Percentiles rank a stretch among this genome's conserved stretches.
Evolutionary conservation across 2,113 vertebrate genomes (phyloP).

Genomic region (Vanacampus margaritifer): DNA sequence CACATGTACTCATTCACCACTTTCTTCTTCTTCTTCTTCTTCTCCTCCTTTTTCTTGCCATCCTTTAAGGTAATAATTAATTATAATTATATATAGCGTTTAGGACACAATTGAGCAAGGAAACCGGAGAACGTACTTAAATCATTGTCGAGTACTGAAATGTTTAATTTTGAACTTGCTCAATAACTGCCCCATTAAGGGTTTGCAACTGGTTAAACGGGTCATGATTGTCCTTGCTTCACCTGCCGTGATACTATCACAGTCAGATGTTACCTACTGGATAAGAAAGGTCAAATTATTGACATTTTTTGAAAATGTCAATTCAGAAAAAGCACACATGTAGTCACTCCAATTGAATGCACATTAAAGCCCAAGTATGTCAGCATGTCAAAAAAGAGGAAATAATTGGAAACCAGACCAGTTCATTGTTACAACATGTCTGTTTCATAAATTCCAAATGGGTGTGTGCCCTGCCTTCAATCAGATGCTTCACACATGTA

Average conservation of each 20-base stretch:
- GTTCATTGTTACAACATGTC: constrained; percentile 11
- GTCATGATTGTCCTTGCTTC: background rate
- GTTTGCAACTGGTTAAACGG: background rate
- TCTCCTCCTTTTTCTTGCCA: constrained; percentile 54
- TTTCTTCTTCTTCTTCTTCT: constrained; percentile 31
- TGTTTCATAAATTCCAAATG: constrained; percentile 2
- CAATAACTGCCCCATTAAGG: background rate
- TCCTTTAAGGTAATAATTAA: constrained; percentile 27
- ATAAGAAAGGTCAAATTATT: background rate
- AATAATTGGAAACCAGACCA: background rate
- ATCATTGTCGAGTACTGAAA: background rate
- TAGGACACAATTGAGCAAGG: too few relatives aligned
- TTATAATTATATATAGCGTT: background rate
- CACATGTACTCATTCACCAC: constrained; percentile 16
- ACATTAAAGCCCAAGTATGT: background rate
- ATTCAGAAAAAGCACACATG: background rate
- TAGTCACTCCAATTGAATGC: background rate
- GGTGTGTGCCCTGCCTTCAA: constrained; percentile 11
- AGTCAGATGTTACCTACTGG: background rate
- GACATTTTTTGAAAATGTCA: background rate
- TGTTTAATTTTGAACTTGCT: background rate
- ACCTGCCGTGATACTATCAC: background rate
- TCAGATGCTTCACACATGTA: constrained; percentile 14
- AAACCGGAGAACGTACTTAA: too few relatives aligned
- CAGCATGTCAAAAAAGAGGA: background rate